phyloP scores from a whole-genome alignment of 2,888 invertebrate genomes.

The Acleris literana region DNA sequence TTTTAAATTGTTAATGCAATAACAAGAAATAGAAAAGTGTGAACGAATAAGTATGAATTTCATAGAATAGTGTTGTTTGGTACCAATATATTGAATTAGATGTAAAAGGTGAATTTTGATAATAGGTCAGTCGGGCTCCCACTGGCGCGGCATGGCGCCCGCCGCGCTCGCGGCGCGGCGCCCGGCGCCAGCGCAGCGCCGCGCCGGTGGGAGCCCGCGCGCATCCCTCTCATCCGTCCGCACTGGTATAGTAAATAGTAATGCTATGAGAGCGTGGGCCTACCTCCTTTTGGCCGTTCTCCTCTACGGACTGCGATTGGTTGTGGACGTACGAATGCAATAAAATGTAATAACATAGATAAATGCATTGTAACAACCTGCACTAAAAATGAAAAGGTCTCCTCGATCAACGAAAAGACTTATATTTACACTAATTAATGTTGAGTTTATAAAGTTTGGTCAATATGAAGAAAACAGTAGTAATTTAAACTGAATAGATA shows the following conservation, averaged over 20 bases:
- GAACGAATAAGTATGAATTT: conserved; percentile 20
- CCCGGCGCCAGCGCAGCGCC: conserved; percentile 7
- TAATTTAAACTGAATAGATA: conserved; percentile 68
- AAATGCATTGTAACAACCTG: conserved; percentile 80
- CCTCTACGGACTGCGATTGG: conserved; percentile 84
- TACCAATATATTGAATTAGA: conserved; percentile 30
- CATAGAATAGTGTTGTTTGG: conserved; percentile 34
- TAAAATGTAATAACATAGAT: conserved; percentile 83
- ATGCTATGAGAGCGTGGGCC: conserved; percentile 71
- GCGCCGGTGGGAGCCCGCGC: conserved; percentile 29
- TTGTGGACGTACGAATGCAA: conserved; percentile 84
- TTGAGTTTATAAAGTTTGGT: conserved; percentile 67
- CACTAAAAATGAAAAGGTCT: conserved; percentile 71
- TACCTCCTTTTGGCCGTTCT: conserved; percentile 83
- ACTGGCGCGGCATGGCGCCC: conserved; percentile 15
- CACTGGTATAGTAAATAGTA: conserved; percentile 45
- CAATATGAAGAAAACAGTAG: conserved; percentile 69
- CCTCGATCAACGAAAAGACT: conserved; percentile 66
- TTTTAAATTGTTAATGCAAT: conserved; percentile 47
- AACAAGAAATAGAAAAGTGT: conserved; percentile 29
- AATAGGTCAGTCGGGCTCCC: conserved; percentile 23
- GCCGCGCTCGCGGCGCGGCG: neutral
- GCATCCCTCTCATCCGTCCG: conserved; percentile 54
- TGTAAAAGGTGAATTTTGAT: conserved; percentile 31
- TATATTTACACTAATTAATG: conserved; percentile 64